These are phyloP conservation scores for Chaetogeoica ovagalla DNA, from an alignment of 2,888 invertebrate species.

Conservation along the genomic window DNA sequence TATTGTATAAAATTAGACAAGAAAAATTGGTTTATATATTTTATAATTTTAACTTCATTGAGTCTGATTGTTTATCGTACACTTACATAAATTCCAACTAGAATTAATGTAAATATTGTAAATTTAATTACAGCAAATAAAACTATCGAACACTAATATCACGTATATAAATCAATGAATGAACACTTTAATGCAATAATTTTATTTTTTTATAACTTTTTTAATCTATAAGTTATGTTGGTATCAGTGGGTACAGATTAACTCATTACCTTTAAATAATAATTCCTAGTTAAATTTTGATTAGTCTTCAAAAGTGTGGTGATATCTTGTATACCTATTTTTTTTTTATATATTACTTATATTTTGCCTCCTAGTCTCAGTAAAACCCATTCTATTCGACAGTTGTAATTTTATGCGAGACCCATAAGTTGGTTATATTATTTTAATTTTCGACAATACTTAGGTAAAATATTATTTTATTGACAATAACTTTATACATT, in stretches of 20 bases:
- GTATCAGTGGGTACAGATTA: constrained; percentile 10
- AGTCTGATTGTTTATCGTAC: too few relatives aligned
- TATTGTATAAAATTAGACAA: too few relatives aligned
- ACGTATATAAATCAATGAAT: too few relatives aligned
- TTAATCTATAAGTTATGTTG: constrained; percentile 1
- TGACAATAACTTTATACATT: background rate
- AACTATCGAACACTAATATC: too few relatives aligned
- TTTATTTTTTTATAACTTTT: background rate
- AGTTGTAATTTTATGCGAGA: background rate
- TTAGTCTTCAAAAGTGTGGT: background rate
- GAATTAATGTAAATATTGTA: too few relatives aligned
- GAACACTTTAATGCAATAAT: background rate
- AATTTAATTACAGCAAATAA: too few relatives aligned
- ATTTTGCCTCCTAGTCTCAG: background rate
- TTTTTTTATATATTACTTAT: too few relatives aligned
- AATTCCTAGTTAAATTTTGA: background rate
- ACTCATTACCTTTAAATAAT: background rate
- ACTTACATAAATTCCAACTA: too few relatives aligned
- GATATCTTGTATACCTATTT: background rate
- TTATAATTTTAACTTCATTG: too few relatives aligned
- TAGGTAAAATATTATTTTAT: background rate
- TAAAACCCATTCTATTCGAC: background rate
- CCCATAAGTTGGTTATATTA: too few relatives aligned
- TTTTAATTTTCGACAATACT: background rate
- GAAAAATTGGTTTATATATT: too few relatives aligned